phyloP scores from a whole-genome alignment of 1,140 invertebrate species.

The Drosophila varians region DNA sequence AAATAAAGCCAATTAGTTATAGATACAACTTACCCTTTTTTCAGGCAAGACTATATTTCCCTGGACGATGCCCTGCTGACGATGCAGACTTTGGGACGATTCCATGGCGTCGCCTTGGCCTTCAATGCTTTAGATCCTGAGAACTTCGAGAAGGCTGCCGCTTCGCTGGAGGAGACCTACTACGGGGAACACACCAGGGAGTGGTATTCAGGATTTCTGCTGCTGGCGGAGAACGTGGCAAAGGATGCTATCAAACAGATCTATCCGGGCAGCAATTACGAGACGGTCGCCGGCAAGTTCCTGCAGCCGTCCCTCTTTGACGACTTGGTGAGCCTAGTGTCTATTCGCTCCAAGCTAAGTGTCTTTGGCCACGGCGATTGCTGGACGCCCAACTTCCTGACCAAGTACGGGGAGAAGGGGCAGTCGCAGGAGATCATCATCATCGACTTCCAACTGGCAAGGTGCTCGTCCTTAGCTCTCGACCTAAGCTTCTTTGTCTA shows the following conservation, averaged over 20 bases:
- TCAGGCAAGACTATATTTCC: constrained; percentile 65
- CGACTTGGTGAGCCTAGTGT: constrained; percentile 72
- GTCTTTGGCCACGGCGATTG: constrained; percentile 89
- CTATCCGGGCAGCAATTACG: constrained; percentile 86
- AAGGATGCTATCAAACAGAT: constrained; percentile 87
- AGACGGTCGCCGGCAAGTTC: constrained; percentile 85
- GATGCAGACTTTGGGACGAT: constrained; percentile 87
- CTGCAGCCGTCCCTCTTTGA: constrained; percentile 84
- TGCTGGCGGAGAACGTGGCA: constrained; percentile 84
- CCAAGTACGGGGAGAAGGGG: constrained; percentile 83
- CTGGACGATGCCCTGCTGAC: constrained; percentile 83
- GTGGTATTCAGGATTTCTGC: constrained; percentile 88
- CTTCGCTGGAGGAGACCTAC: constrained; percentile 84
- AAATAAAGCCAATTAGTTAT: not conserved
- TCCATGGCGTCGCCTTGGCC: constrained; percentile 88
- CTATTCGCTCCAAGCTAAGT: constrained; percentile 75
- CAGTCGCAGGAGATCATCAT: constrained; percentile 85
- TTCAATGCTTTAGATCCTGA: constrained; percentile 87
- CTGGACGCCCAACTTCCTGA: constrained; percentile 90
- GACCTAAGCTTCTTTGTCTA: constrained; percentile 88
- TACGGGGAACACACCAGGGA: constrained; percentile 85
- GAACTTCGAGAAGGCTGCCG: constrained; percentile 84
- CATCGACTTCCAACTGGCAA: constrained; percentile 89
- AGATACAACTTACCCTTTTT: not conserved
- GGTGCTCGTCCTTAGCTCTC: constrained; percentile 85